Percentiles rank a stretch among this genome's conserved stretches.
phyloP scores from a whole-genome alignment of 2,113 vertebrate genomes.

The Pseudopipra pipra region DNA sequence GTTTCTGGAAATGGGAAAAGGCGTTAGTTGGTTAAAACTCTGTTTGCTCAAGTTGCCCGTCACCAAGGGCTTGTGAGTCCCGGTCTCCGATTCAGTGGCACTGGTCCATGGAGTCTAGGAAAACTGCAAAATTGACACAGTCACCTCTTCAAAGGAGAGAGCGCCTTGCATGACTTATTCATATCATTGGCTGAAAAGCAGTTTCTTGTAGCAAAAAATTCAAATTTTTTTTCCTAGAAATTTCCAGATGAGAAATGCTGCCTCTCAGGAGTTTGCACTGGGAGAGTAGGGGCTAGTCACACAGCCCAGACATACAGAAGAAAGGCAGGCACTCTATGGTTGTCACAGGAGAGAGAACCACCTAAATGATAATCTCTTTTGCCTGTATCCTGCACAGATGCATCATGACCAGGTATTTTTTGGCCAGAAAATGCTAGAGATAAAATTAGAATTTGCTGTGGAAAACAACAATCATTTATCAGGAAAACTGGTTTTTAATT shows the following conservation, averaged over 20 bases:
- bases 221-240: background rate
- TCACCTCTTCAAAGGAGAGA: background rate
- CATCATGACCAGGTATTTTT: background rate
- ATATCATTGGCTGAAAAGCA: background rate
- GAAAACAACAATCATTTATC: background rate
- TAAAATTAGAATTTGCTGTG: background rate
- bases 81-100: background rate
- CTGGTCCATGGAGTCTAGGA: background rate
- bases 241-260: background rate
- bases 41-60: rapidly evolving
- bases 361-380: background rate
- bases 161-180: background rate
- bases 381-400: background rate
- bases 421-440: background rate
- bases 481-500: background rate
- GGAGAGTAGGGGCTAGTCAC: background rate
- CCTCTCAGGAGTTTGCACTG: background rate
- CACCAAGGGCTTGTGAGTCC: background rate
- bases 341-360: background rate
- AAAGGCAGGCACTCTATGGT: background rate
- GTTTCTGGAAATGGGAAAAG: conserved; percentile 75
- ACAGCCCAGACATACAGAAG: background rate
- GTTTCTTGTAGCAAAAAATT: background rate
- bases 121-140: background rate
- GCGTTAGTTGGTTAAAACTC: background rate